A percentile compares a stretch with the other conserved stretches of the same genome.
phyloP scores from a whole-genome alignment of 2,797 vertebrate species.

The Protosalanx chinensis region DNA sequence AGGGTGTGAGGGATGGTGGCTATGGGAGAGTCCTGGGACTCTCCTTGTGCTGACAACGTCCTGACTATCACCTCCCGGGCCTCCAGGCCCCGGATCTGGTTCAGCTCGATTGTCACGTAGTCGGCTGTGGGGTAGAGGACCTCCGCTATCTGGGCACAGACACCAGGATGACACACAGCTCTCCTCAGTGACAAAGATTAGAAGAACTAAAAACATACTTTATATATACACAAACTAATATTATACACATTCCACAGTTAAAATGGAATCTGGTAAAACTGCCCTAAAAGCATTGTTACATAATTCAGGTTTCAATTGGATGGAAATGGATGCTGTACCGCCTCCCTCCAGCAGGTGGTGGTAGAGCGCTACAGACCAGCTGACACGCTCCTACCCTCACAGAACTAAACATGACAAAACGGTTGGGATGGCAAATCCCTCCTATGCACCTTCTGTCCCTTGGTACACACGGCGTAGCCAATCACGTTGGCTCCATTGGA shows the following conservation, averaged over 20 bases:
- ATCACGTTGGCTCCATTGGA: slow-evolving; percentile 93
- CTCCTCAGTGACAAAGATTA: slow-evolving; percentile 29
- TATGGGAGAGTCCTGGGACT: slow-evolving; percentile 85
- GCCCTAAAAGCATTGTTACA: slow-evolving; percentile 7
- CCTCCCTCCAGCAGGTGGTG: slow-evolving; percentile 63
- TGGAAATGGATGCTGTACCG: slow-evolving; percentile 24
- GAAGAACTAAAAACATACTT: too few relatives aligned
- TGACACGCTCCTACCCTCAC: not conserved
- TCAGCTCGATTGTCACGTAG: slow-evolving; percentile 80
- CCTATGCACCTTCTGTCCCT: slow-evolving; percentile 87
- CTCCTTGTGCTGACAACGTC: slow-evolving; percentile 91
- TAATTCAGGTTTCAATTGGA: slow-evolving; percentile 11
- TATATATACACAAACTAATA: not conserved
- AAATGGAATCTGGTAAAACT: slow-evolving; percentile 1
- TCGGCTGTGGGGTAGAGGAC: slow-evolving; percentile 87
- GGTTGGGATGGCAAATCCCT: not conserved
- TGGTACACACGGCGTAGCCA: slow-evolving; percentile 91
- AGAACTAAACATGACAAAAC: slow-evolving; percentile 5
- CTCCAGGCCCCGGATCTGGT: slow-evolving; percentile 84
- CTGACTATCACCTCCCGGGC: slow-evolving; percentile 86
- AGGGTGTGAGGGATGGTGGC: slow-evolving; percentile 84
- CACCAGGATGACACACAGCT: slow-evolving; percentile 31
- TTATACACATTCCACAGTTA: not conserved
- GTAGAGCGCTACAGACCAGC: slow-evolving; percentile 38
- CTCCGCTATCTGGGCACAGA: slow-evolving; percentile 86